Conservation (phyloP, 2,888 invertebrate species). For the Campoplex capitator region DNA sequence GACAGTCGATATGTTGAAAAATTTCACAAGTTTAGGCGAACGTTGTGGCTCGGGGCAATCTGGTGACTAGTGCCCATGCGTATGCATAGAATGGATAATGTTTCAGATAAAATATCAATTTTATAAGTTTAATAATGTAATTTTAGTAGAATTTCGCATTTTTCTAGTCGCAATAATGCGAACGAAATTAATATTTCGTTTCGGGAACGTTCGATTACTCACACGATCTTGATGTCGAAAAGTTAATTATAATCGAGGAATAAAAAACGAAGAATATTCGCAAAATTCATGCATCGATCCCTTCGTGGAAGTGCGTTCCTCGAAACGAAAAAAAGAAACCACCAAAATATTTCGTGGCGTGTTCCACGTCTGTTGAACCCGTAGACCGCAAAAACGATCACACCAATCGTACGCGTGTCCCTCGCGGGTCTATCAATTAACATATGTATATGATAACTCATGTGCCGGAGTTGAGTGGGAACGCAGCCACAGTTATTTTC, state of each 20-base stretch:
- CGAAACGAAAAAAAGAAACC: conserved; percentile 29
- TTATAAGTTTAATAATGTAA: neutral
- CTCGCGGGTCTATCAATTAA: conserved; percentile 63
- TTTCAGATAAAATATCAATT: neutral
- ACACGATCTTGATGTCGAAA: neutral
- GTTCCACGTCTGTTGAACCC: conserved; percentile 22
- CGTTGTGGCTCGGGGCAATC: neutral
- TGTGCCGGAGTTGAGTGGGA: conserved; percentile 27
- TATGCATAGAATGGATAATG: too few relatives aligned
- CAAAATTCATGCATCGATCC: conserved; percentile 39
- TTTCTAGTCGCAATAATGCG: neutral
- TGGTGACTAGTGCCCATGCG: too few relatives aligned
- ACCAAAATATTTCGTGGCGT: conserved; percentile 20
- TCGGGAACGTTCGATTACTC: conserved; percentile 25
- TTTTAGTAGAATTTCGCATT: neutral
- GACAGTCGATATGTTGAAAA: neutral
- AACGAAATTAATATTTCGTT: conserved; percentile 6
- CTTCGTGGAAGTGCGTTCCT: conserved; percentile 63
- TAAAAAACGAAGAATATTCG: neutral
- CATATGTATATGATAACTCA: conserved; percentile 61
- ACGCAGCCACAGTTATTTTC: conserved; percentile 50
- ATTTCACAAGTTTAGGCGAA: neutral
- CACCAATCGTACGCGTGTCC: conserved; percentile 45
- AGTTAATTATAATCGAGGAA: conserved; percentile 40
- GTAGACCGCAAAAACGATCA: conserved; percentile 43